phyloP scores from a whole-genome alignment of 2,888 invertebrate genomes.

The Meiosimyza decipiens region DNA sequence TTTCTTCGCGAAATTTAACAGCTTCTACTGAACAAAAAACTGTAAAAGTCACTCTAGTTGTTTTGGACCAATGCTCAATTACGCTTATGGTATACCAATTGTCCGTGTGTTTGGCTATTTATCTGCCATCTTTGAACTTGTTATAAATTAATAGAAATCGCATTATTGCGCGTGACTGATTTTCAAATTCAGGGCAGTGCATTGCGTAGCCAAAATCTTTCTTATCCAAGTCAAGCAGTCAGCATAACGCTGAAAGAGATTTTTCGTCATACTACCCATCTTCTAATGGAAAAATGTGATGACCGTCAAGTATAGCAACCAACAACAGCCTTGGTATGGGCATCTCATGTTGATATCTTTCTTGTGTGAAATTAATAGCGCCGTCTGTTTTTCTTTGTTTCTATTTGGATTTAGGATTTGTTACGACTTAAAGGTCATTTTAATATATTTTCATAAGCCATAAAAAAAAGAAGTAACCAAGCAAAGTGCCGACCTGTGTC shows the following conservation, averaged over 20 bases:
- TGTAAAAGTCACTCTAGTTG: too few relatives aligned
- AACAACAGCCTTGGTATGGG: neutral
- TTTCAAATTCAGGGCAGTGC: neutral
- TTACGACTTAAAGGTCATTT: conserved; percentile 18
- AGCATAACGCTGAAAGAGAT: too few relatives aligned
- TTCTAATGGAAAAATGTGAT: too few relatives aligned
- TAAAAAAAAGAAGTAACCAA: neutral
- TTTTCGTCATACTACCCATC: too few relatives aligned
- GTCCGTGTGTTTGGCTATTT: too few relatives aligned
- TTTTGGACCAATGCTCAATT: too few relatives aligned
- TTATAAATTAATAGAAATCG: conserved; percentile 15
- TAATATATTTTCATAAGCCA: conserved; percentile 14
- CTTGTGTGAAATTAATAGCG: neutral
- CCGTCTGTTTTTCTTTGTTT: neutral
- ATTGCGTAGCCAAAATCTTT: neutral
- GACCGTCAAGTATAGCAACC: too few relatives aligned
- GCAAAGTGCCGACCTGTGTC: conserved; percentile 1
- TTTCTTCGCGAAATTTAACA: too few relatives aligned
- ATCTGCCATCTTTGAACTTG: too few relatives aligned
- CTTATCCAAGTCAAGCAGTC: neutral
- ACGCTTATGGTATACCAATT: too few relatives aligned
- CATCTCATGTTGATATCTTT: neutral
- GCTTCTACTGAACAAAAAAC: too few relatives aligned
- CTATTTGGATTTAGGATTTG: neutral
- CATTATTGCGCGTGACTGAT: conserved; percentile 16